Percentiles rank a stretch among this genome's conserved stretches.
Evolutionary conservation across 2,797 vertebrate species (phyloP).

Genomic region (Muscicapa comitata): DNA sequence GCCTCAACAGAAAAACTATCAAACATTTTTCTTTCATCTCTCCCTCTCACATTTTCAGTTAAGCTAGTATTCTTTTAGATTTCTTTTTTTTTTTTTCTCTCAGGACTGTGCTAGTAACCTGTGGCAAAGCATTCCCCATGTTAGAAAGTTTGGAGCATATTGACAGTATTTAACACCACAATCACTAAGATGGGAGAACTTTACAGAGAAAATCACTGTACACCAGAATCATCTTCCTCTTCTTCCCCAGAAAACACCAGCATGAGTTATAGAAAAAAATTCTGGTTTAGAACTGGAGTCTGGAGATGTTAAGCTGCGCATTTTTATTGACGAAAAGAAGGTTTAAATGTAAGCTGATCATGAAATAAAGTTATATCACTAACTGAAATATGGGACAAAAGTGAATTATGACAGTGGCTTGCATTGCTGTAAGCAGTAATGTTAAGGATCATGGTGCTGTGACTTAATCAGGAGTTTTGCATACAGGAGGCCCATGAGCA

Average conservation of each 20-base stretch:
- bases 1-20: neutral
- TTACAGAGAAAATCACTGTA: neutral
- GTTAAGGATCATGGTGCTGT: neutral
- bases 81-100: neutral
- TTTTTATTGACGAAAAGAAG: neutral
- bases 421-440: neutral
- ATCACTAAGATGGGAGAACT: neutral
- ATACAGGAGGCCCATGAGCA: neutral
- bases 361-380: neutral
- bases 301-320: neutral
- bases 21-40: neutral
- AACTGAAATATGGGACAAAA: neutral
- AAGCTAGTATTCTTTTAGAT: neutral
- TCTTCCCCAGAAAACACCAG: neutral
- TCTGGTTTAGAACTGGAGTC: neutral
- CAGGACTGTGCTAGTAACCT: neutral
- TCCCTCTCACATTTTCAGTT: neutral
- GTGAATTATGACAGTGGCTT: neutral
- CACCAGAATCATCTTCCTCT: neutral
- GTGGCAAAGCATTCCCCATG: neutral
- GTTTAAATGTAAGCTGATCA: neutral
- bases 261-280: neutral
- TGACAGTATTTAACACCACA: neutral
- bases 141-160: neutral
- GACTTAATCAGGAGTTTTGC: neutral